A percentile compares a stretch with the other conserved stretches of the same genome.
Evolutionary conservation across 2,113 vertebrate genomes (phyloP).

Genomic region (Enhydra lutris): DNA sequence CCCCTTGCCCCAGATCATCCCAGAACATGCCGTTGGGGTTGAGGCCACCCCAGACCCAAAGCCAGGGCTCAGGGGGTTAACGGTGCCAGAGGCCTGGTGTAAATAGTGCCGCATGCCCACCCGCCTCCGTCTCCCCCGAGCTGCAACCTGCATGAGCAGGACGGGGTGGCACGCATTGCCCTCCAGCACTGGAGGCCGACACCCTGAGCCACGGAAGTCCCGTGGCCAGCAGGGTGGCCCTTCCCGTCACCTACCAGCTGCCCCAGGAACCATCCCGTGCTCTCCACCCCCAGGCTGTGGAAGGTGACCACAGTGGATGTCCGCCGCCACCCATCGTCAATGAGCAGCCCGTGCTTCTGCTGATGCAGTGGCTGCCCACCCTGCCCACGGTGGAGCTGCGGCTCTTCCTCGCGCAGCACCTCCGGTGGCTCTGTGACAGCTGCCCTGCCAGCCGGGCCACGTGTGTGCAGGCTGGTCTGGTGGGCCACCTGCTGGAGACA

Average conservation of each 20-base stretch:
- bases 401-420: conserved; percentile 89
- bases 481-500: conserved; percentile 86
- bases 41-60: not conserved
- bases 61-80: too few species aligned
- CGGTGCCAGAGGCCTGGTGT: fast-evolving
- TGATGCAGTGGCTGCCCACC: conserved; percentile 91
- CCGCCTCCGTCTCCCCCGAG: not conserved
- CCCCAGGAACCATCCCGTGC: not conserved
- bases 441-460: conserved; percentile 91
- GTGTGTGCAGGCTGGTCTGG: conserved; percentile 93
- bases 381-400: conserved; percentile 88
- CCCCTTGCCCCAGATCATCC: not conserved
- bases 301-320: conserved; percentile 87
- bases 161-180: not conserved
- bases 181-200: not conserved
- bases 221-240: not conserved
- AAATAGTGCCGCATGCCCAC: fast-evolving
- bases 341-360: conserved; percentile 92
- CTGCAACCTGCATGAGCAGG: not conserved
- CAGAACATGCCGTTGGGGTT: not conserved
- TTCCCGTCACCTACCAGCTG: not conserved
- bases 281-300: conserved; percentile 87
- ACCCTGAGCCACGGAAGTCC: not conserved
- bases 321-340: conserved; percentile 88
- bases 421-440: conserved; percentile 89